Percentiles rank a stretch among this genome's conserved stretches.
These are phyloP conservation scores for Echinarachnius parma DNA, from an alignment of 53 echinoderm and acorn worm species.

Conservation along the genomic window DNA sequence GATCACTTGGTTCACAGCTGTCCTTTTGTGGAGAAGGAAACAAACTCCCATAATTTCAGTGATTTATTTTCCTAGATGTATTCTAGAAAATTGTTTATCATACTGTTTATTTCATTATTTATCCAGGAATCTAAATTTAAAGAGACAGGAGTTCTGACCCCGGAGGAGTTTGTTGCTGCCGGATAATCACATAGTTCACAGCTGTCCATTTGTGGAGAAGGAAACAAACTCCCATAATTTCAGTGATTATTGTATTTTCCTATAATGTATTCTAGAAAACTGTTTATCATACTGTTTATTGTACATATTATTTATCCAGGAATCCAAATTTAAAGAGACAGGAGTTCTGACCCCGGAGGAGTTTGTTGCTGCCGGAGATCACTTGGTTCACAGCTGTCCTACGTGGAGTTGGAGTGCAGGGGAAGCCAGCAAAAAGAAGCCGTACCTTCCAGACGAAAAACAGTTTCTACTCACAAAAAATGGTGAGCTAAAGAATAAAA, in stretches of 20 bases:
- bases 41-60: too few species aligned
- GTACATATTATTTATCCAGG: conserved; percentile 42
- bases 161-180: conserved; percentile 93
- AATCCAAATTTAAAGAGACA: conserved; percentile 95
- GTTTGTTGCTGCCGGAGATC: conserved; percentile 91
- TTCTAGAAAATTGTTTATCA: too few species aligned
- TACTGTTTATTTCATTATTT: too few species aligned
- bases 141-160: conserved; percentile 92
- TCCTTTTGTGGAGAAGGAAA: too few species aligned
- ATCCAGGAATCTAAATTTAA: conserved; percentile 92
- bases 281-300: too few species aligned
- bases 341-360: conserved; percentile 96
- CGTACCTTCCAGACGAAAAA: conserved; percentile 91
- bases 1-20: conserved; percentile 93
- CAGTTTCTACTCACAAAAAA: conserved; percentile 94
- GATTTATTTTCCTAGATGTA: too few species aligned
- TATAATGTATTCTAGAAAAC: too few species aligned
- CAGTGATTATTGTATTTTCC: too few species aligned
- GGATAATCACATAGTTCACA: conserved; percentile 92
- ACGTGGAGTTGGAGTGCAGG: conserved; percentile 97
- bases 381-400: conserved; percentile 89
- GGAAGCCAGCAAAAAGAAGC: conserved; percentile 78
- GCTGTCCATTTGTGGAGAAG: too few species aligned
- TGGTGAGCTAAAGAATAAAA: too few species aligned
- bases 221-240: too few species aligned